phyloP scores from a whole-genome alignment of 2,797 vertebrate species.

The Sarcophilus harrisii region DNA sequence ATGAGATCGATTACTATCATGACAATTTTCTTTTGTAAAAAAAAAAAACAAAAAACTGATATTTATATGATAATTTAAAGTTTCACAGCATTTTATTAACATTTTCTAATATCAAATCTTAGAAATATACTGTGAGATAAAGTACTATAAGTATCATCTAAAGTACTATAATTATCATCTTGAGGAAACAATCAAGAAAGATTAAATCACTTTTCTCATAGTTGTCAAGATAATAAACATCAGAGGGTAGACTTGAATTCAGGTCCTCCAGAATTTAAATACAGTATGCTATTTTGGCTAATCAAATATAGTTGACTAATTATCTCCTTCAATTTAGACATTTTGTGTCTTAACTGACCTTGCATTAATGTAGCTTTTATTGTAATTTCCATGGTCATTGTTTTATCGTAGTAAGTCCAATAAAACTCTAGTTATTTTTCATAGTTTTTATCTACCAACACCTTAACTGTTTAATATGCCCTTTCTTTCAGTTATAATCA shows the following conservation, averaged over 20 bases:
- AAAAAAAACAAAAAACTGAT: too few species aligned
- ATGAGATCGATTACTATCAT: too few species aligned
- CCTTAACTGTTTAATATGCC: background rate
- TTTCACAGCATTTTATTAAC: too few species aligned
- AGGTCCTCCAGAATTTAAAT: background rate
- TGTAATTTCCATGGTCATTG: background rate
- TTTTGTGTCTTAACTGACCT: background rate
- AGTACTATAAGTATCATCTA: background rate
- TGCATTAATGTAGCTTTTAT: background rate
- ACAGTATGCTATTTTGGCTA: background rate
- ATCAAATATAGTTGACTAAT: background rate
- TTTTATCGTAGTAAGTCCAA: background rate
- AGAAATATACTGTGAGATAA: too few species aligned
- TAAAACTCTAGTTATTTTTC: background rate
- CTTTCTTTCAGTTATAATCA: background rate
- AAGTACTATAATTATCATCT: background rate
- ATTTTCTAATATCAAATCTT: background rate
- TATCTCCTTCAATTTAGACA: background rate
- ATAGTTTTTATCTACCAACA: background rate
- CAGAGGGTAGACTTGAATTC: background rate
- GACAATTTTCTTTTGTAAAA: too few species aligned
- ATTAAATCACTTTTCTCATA: background rate
- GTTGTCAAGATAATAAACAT: background rate
- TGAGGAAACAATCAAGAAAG: background rate
- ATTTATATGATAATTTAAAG: too few species aligned